Base-by-base conservation (phyloP, 2,797 vertebrate genomes). In the Spea hammondii region DNA sequence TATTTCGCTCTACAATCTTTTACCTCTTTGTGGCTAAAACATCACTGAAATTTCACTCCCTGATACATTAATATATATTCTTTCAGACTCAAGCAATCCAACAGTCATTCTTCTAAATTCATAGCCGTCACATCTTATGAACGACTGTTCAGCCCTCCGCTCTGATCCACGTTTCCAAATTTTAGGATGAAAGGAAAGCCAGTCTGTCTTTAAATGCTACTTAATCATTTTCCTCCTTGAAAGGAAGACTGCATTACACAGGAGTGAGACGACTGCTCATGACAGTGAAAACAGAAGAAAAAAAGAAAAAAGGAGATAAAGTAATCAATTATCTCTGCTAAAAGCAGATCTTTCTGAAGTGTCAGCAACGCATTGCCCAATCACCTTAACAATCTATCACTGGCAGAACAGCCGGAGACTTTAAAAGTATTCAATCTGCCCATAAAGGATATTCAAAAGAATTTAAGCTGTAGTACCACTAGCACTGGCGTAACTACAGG, bases 251-350 rank as follows among this genome's bases (percentile, higher is more conserved):
- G 14, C 46, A 74, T 74, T 64, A 8, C 59, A 64, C 8, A 8
- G 48, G 54, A 17, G 46, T 12, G 13, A 72, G 46, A 32, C 11
- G 47, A 64, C 70, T 48, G 53, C 70, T 72, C 55, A 60, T 14
- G 12, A 64, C 59, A 32, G 57, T 51, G 55, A 62, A 48, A 57
- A 60, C 44, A 72, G 70, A 59, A 13, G 55, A 72, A 17, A 32
- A 32, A 32, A 32, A 32, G 32, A 32, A 57, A 65, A 64, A 74
- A 64, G 57, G n/a, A 74, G 59, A 74, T 74, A 64, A 64, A 46
- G 59, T 64, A 49, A 74, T 74, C 72, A 49, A 74, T 74, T 74
- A 74, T 74, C 59, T 74, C 70, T 44, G 57, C 59, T 32, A 74
- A 51, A 14, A 48, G 59, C 47, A 50, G n/a, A 47, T 50, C 47